Percentiles rank a stretch among this genome's conserved stretches.
Evolutionary conservation across 2,888 invertebrate genomes (phyloP).

Genomic region (Dryobota labecula): DNA sequence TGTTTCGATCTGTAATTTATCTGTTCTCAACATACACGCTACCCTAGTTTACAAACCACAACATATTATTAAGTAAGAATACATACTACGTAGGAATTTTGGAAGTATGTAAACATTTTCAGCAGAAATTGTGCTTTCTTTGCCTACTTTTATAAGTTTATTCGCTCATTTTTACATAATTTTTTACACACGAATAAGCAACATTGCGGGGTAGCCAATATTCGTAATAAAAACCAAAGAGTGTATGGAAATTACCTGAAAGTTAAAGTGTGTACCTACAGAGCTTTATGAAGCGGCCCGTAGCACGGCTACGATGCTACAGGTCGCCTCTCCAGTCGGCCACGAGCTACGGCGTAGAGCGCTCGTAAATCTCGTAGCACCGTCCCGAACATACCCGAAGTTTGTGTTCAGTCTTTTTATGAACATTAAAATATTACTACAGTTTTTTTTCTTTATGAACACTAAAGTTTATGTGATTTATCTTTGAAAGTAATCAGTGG

Average conservation of each 20-base stretch:
- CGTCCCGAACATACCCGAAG: conserved; percentile 42
- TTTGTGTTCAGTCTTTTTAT: conserved; percentile 44
- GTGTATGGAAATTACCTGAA: neutral
- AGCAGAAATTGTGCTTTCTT: too few relatives aligned
- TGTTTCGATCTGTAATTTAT: neutral
- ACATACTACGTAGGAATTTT: neutral
- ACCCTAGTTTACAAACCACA: neutral
- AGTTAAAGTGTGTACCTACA: conserved; percentile 40
- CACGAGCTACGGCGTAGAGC: conserved; percentile 79
- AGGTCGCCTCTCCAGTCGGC: conserved; percentile 77
- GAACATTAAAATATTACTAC: conserved; percentile 25
- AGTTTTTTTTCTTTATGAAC: conserved; percentile 24
- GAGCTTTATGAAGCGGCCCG: conserved; percentile 56
- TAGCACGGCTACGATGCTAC: conserved; percentile 72
- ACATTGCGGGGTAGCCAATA: too few relatives aligned
- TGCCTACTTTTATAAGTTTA: neutral
- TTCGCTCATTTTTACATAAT: neutral
- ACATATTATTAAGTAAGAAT: neutral
- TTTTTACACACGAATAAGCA: neutral
- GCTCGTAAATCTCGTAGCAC: conserved; percentile 66
- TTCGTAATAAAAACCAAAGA: conserved; percentile 1
- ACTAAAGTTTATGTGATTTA: conserved; percentile 37
- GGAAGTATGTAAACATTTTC: neutral
- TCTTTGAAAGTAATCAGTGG: conserved; percentile 43
- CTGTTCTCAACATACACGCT: neutral